Base-by-base conservation (phyloP, 2,888 invertebrate genomes). In the Saturnia japonica region DNA sequence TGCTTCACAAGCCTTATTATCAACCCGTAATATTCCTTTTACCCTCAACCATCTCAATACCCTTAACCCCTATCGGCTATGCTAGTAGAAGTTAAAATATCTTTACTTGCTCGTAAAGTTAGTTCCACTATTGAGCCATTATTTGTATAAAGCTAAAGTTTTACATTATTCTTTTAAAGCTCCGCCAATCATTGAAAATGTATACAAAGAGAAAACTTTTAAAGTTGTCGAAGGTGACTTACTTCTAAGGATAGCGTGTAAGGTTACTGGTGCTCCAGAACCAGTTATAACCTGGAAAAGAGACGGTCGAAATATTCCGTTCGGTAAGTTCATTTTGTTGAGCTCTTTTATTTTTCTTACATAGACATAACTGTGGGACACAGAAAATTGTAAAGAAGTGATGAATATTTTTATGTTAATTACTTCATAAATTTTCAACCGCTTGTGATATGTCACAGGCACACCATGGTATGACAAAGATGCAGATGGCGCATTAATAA, bases 401-500 rank as follows among this genome's bases (percentile, higher is more conserved):
- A 7, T 43, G 43, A 43, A 43, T 43, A 43, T 14, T 43, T 1
- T 8, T 43, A 11, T 9, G 9, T 43, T 8, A 1, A 9, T 7
- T 14, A 1, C 12, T 43, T 4, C 6, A 43, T 12, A 43, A 4
- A 43, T 43, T 43, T 43, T 43, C 4, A 43, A 43, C 43, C 0
- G 7, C 9, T 51, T n/a, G 8, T n/a, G 51, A 51, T 16, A 68
- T 57, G 1, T 69, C 54, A n/a, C 74, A 90, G 91, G 84, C 42
- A 76, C 84, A 14, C 74, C 81, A n/a, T 84, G 82, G 81, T 82
- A 80, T 47, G 79, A 83, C n/a, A 78, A 85, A 9, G 78, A 81
- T 34, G 76, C 78, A 2, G 82, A 89, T 40, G 88, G 86, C 0
- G 83, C 85, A 16, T 75, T 91, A 7, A 57, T 84, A 1, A 84